phyloP scores from a whole-genome alignment of 2,113 vertebrate species.

The Triplophysa siluroides region DNA sequence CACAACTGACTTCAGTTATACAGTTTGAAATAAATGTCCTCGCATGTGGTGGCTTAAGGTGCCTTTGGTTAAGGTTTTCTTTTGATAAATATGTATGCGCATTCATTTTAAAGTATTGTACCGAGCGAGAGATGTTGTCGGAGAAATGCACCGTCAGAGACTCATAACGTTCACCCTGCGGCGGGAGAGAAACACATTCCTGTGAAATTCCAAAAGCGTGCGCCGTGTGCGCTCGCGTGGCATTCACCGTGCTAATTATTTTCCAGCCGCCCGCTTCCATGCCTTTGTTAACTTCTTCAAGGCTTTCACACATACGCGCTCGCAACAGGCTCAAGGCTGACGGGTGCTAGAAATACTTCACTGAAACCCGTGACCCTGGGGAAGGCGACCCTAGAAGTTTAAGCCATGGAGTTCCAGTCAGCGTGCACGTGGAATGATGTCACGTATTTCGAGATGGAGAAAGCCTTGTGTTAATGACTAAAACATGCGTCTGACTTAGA shows the following conservation, averaged over 20 bases:
- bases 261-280: not conserved
- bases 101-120: too few species aligned
- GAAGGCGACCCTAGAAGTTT: not conserved
- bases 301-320: slow-evolving; percentile 19
- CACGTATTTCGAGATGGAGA: not conserved
- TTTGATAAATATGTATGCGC: too few species aligned
- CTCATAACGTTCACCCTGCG: not conserved
- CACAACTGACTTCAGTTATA: not conserved
- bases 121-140: too few species aligned
- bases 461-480: not conserved
- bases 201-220: slow-evolving; percentile 34
- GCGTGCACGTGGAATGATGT: not conserved
- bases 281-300: not conserved
- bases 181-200: not conserved
- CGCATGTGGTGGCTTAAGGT: not conserved
- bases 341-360: not conserved
- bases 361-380: not conserved
- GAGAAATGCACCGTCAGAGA: not conserved
- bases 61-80: too few species aligned
- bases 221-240: not conserved
- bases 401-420: too few species aligned
- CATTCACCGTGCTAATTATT: slow-evolving; percentile 23
- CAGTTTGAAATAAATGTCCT: not conserved
- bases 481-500: not conserved
- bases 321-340: not conserved